phyloP scores from a whole-genome alignment of 2,113 vertebrate species.

The Lasiurus cinereus region DNA sequence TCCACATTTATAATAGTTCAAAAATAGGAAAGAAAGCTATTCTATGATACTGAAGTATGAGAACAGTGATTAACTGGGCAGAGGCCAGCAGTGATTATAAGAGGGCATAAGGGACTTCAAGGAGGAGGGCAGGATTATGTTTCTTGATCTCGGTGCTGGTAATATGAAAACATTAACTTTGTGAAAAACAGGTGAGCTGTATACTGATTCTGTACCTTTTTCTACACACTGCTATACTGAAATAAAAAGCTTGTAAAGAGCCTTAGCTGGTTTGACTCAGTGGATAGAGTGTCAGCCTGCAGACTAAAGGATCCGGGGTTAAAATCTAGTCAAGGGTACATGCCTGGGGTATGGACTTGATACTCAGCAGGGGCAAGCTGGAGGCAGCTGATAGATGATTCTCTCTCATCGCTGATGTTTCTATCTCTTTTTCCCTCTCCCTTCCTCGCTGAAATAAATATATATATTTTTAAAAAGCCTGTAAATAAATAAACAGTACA shows the following conservation, averaged over 20 bases:
- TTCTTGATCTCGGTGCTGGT: background rate
- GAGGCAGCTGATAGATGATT: no score
- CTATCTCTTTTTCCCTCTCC: no score
- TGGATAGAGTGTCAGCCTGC: no score
- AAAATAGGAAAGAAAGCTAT: background rate
- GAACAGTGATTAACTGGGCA: background rate
- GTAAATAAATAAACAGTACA: slow-evolving; percentile 16
- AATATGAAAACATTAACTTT: background rate
- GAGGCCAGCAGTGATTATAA: background rate
- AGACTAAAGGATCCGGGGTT: no score
- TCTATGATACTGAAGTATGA: background rate
- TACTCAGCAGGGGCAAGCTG: no score
- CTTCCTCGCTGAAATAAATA: no score
- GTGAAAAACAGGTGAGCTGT: background rate
- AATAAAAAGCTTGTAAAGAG: background rate
- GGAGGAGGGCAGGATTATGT: background rate
- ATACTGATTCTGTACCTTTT: background rate
- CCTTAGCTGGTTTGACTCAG: no score
- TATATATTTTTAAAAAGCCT: no score
- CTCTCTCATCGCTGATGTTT: no score
- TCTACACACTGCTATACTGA: background rate
- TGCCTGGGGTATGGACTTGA: no score
- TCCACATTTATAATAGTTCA: slow-evolving; percentile 38
- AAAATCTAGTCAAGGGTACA: no score
- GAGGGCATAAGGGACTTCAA: background rate